Evolutionary conservation across 2,797 vertebrate species (phyloP).

Genomic region (Pseudocheirus occidentalis): DNA sequence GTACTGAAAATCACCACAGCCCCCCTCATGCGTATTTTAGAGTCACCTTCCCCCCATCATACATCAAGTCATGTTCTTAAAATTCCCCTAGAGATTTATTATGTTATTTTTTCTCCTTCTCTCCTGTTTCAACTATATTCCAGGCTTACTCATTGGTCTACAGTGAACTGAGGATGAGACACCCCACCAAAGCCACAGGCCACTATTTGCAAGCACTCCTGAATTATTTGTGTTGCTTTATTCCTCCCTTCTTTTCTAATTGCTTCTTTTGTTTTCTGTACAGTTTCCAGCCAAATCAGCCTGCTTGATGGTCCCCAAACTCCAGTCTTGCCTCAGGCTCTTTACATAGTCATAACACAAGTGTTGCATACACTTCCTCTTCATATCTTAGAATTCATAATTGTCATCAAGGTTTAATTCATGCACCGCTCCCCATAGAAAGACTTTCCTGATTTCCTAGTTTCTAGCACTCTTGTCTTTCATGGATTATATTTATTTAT

Average conservation of each 20-base stretch:
- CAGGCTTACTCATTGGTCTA: background rate
- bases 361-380: background rate
- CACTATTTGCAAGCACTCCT: background rate
- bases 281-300: background rate
- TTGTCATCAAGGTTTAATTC: background rate
- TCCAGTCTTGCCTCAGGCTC: background rate
- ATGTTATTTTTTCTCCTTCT: background rate
- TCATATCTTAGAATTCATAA: background rate
- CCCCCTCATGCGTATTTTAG: background rate
- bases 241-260: background rate
- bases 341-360: background rate
- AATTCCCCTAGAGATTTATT: background rate
- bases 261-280: constrained; percentile 41
- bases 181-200: background rate
- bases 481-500: background rate
- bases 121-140: background rate
- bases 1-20: constrained; percentile 17
- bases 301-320: background rate
- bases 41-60: background rate
- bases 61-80: constrained; percentile 26
- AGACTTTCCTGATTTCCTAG: background rate
- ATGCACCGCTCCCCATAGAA: background rate
- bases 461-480: background rate
- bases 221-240: constrained; percentile 28
- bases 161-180: background rate